A percentile compares a stretch with the other conserved stretches of the same genome.
Conservation (phyloP, 2,113 vertebrate species). For the Otolemur garnettii region DNA sequence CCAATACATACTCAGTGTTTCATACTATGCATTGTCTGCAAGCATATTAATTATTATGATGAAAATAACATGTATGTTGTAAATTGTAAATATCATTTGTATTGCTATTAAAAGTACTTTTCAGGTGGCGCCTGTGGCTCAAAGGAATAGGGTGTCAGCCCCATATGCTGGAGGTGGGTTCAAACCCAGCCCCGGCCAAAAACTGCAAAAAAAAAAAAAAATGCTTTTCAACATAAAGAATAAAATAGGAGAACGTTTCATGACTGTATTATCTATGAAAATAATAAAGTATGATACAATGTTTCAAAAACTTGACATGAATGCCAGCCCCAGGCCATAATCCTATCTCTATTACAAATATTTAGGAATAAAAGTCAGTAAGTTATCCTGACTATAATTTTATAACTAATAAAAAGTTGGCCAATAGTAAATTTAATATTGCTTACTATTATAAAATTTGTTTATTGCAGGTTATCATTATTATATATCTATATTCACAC, state of each 20-base stretch:
- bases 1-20: not conserved
- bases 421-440: not conserved
- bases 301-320: not conserved
- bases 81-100: not conserved
- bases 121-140: no score
- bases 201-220: not conserved
- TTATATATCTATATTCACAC: not conserved
- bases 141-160: no score
- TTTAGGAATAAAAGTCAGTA: not conserved
- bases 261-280: not conserved
- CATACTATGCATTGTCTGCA: not conserved
- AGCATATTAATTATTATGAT: not conserved
- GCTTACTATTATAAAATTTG: not conserved
- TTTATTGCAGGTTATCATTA: not conserved
- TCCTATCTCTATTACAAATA: not conserved
- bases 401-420: constrained; percentile 3
- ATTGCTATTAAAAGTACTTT: not conserved
- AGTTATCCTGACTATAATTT: not conserved
- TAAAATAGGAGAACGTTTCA: not conserved
- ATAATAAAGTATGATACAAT: not conserved
- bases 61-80: not conserved
- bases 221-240: not conserved
- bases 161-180: no score
- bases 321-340: not conserved
- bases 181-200: no score